A percentile compares a stretch with the other conserved stretches of the same genome.
phyloP scores from a whole-genome alignment of 2,888 invertebrate genomes.

The Sipha maydis region DNA sequence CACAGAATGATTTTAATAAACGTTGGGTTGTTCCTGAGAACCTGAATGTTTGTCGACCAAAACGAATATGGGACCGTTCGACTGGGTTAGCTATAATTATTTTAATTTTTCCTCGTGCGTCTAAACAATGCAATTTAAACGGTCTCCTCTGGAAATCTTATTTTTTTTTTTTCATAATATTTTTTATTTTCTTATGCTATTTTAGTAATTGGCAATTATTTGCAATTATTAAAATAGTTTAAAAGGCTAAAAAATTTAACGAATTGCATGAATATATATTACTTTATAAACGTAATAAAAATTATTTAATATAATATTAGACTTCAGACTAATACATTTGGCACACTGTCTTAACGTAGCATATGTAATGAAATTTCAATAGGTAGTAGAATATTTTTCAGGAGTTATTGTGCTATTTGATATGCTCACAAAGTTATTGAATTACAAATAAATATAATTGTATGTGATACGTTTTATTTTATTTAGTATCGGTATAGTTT shows the following conservation, averaged over 20 bases:
- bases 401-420: neutral
- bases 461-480: neutral
- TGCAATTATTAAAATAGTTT: neutral
- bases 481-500: neutral
- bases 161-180: neutral
- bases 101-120: neutral
- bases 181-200: neutral
- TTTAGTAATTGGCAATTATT: neutral
- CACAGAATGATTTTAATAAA: neutral
- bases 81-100: slow-evolving; percentile 15
- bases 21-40: slow-evolving; percentile 3
- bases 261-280: neutral
- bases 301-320: neutral
- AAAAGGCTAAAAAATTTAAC: neutral
- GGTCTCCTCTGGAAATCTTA: neutral
- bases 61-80: slow-evolving; percentile 2
- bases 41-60: slow-evolving; percentile 43
- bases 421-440: neutral
- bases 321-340: neutral
- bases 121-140: neutral
- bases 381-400: neutral
- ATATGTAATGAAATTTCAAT: too few species aligned
- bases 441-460: neutral
- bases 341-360: too few species aligned
- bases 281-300: neutral